Conservation (phyloP, 2,113 vertebrate species). For the Eulacestoma nigropectus region DNA sequence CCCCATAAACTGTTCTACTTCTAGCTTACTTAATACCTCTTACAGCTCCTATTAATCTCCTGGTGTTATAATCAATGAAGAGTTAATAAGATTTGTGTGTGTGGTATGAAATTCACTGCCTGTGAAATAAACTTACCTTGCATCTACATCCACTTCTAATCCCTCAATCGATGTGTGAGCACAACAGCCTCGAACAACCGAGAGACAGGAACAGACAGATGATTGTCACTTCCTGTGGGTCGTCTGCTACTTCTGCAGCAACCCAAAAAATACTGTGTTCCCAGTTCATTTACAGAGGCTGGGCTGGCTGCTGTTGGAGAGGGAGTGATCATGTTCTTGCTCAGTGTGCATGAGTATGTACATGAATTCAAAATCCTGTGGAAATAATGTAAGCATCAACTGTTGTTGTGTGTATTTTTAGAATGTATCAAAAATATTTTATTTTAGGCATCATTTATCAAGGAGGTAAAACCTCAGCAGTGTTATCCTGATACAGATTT, state of each 20-base stretch:
- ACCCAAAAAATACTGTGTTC: neutral
- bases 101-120: neutral
- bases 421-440: neutral
- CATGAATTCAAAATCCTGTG: neutral
- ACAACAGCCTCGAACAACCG: fast-evolving
- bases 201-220: neutral
- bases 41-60: neutral
- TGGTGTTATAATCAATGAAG: neutral
- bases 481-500: neutral
- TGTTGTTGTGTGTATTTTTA: neutral
- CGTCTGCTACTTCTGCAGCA: neutral
- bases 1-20: neutral
- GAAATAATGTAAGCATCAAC: neutral
- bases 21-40: neutral
- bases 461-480: neutral
- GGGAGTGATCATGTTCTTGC: neutral
- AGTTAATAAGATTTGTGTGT: neutral
- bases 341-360: neutral
- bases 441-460: neutral
- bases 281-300: neutral
- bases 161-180: neutral
- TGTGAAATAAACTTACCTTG: neutral
- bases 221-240: neutral
- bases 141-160: neutral
- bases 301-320: neutral